phyloP scores from a whole-genome alignment of 1,140 invertebrate genomes.

The Parapsyche elsis region DNA sequence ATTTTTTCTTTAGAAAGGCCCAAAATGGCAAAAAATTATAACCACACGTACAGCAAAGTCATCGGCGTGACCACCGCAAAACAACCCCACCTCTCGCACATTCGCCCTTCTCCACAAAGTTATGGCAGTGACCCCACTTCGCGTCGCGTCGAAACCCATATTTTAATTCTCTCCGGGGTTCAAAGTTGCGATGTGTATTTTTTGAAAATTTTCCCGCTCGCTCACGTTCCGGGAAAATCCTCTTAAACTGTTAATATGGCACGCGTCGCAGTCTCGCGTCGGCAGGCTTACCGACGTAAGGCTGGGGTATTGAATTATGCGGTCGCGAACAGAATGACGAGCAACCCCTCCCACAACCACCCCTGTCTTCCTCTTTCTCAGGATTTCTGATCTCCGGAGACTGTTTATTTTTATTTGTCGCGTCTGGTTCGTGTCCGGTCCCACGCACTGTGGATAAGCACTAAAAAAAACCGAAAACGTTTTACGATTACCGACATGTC shows the following conservation, averaged over 20 bases:
- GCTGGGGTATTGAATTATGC: conserved; percentile 15
- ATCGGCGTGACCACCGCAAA: neutral
- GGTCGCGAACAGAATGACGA: conserved; percentile 21
- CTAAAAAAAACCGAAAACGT: neutral
- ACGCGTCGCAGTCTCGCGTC: neutral
- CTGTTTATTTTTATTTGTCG: neutral
- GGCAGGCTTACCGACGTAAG: neutral
- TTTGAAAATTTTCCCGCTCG: no score
- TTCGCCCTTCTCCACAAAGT: no score
- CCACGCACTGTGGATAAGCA: neutral
- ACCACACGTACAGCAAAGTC: conserved; percentile 1
- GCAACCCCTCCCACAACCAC: neutral
- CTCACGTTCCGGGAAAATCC: conserved; percentile 13
- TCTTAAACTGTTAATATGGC: conserved; percentile 28
- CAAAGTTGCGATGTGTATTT: no score
- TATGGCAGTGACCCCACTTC: no score
- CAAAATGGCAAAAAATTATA: conserved; percentile 12
- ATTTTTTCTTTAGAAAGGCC: conserved; percentile 9
- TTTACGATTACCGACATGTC: neutral
- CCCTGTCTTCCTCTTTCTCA: neutral
- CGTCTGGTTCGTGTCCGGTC: neutral
- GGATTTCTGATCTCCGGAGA: neutral
- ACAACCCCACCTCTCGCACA: neutral
- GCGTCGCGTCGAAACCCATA: no score
- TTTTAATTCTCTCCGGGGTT: no score